Evolutionary conservation across 2,888 invertebrate genomes (phyloP).

Genomic region (Euplexia lucipara): DNA sequence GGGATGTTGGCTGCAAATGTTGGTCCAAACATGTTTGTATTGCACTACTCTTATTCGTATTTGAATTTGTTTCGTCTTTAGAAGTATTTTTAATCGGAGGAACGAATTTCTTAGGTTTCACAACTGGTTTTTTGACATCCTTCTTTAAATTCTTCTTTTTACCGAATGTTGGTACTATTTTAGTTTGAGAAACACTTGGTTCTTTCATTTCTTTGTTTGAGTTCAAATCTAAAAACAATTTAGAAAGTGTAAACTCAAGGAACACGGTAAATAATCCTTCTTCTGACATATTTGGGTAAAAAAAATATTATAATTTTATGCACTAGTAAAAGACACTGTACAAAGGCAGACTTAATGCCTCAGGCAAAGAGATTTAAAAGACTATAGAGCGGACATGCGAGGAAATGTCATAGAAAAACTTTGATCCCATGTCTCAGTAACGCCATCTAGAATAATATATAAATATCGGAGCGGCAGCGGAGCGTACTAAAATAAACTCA

Average conservation of each 20-base stretch:
- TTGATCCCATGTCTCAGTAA: too few relatives aligned
- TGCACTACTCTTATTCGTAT: background rate
- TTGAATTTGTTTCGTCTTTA: slow-evolving; percentile 9
- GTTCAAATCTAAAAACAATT: slow-evolving; percentile 46
- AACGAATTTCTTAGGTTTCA: slow-evolving; percentile 74
- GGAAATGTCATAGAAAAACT: too few relatives aligned
- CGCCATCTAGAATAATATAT: too few relatives aligned
- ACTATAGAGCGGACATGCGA: too few relatives aligned
- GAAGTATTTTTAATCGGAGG: slow-evolving; percentile 69
- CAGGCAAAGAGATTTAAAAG: too few relatives aligned
- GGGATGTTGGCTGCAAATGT: slow-evolving; percentile 13
- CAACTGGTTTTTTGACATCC: slow-evolving; percentile 27
- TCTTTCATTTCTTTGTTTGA: slow-evolving; percentile 29
- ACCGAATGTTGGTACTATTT: slow-evolving; percentile 71
- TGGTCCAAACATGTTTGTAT: slow-evolving; percentile 9
- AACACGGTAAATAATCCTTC: background rate
- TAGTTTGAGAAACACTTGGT: slow-evolving; percentile 35
- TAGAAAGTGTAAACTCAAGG: background rate
- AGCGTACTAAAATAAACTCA: too few relatives aligned
- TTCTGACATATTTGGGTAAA: too few relatives aligned
- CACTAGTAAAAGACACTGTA: too few relatives aligned
- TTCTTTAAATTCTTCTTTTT: slow-evolving; percentile 63
- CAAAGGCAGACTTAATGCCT: too few relatives aligned
- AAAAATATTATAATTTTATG: too few relatives aligned
- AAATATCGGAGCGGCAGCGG: too few relatives aligned